Evolutionary conservation across 2,888 invertebrate species (phyloP).

Genomic region (Strigamia transsilvanica): DNA sequence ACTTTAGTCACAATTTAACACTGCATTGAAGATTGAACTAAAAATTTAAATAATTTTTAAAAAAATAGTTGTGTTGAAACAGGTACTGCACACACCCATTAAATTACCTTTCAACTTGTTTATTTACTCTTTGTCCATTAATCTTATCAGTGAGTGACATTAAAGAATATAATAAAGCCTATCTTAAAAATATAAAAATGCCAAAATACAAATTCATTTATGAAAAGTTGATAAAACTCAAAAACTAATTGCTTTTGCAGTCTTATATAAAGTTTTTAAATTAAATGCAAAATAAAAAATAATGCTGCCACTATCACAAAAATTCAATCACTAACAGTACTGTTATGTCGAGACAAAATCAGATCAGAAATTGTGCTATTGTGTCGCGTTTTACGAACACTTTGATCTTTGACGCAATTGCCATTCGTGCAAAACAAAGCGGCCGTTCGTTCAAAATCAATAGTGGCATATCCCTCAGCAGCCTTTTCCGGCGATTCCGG

Average conservation of each 20-base stretch:
- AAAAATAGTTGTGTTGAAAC: no score
- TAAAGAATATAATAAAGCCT: neutral
- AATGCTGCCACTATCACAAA: neutral
- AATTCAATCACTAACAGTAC: constrained; percentile 46
- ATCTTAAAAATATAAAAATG: neutral
- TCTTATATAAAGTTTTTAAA: no score
- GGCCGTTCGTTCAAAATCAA: constrained; percentile 92
- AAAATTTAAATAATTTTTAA: no score
- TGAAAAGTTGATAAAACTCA: neutral
- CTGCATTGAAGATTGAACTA: no score
- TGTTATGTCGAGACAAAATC: constrained; percentile 51
- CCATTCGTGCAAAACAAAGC: constrained; percentile 85
- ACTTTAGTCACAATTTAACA: no score
- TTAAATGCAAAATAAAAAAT: no score
- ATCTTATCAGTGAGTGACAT: neutral
- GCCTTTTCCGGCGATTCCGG: constrained; percentile 64
- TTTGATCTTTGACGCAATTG: constrained; percentile 70
- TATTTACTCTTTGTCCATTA: neutral
- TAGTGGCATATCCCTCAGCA: constrained; percentile 79
- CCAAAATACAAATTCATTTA: neutral
- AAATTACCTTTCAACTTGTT: neutral
- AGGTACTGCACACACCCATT: no score
- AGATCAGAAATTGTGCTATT: constrained; percentile 53
- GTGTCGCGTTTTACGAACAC: constrained; percentile 55
- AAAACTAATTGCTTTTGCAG: neutral